Evolutionary conservation across 2,797 vertebrate genomes (phyloP), one percentile per base, ranked within the genome.

Genomic region (Ptychadena robeensis): DNA sequence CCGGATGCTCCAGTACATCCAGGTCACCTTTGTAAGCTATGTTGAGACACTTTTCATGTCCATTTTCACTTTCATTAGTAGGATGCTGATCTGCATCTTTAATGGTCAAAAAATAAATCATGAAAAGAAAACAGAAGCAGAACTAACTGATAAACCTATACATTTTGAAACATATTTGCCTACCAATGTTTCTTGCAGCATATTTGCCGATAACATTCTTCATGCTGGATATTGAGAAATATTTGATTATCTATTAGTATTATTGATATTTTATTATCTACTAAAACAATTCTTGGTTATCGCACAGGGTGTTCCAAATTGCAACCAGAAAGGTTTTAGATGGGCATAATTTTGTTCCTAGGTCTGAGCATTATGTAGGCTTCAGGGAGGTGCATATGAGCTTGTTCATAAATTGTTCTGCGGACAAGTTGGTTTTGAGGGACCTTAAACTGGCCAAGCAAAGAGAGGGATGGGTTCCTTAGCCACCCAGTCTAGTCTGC

Each of bases 61-160:
- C 40, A 53, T 32, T 37, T 22, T 4, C 3, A 7, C n/a, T 28
- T 28, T 66, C 61, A n/a, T 31, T 32, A n/a, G 27, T 10, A 66
- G 61, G 25, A 48, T 27, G 37, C 22, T 77, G 63, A 27, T 53
- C 38, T 12, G 38, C 74, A 67, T n/a, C 25, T 67, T 67, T 67
- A 25, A 78, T 9, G 8, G 31, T 34, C 9, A 27, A 4, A 65
- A 38, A 28, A 31, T 38, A n/a, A 11, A 40, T 0, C 6, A 18
- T 30, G 10, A 76, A 65, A 64, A 37, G 34, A 11, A 59, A 61
- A 15, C 7, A 25, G 25, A 27, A 31, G 12, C 12, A 32, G 4
- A 74, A 28, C 6, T 35, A 76, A 31, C n/a, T 30, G 37, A 28
- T 14, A 4, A 22, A 40, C 12, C 37, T 65, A 22, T 2, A 28